phyloP scores from a whole-genome alignment of 1,140 invertebrate species.

The Scylla paramamosain region DNA sequence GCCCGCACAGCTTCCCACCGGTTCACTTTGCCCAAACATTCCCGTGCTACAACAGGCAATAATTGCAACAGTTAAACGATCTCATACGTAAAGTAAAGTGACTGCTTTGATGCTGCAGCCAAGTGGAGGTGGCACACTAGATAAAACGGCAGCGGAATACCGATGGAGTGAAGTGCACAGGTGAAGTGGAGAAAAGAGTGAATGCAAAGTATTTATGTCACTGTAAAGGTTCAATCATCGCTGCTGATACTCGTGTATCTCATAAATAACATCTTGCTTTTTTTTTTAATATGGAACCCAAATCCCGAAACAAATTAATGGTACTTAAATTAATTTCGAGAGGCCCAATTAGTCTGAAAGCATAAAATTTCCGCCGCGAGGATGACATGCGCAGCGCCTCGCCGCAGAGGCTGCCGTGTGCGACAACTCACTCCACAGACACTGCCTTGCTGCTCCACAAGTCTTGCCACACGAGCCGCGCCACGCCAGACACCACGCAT shows the following conservation, averaged over 20 bases:
- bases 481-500: too few relatives aligned
- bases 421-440: too few relatives aligned
- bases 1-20: too few relatives aligned
- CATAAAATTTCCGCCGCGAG: background rate
- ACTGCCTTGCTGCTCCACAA: too few relatives aligned
- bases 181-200: background rate
- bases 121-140: too few relatives aligned
- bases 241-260: background rate
- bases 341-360: background rate
- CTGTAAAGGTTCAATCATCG: background rate
- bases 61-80: too few relatives aligned
- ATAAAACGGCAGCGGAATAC: background rate
- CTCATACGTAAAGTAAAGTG: too few relatives aligned
- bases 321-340: conserved; percentile 7
- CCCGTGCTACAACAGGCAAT: too few relatives aligned
- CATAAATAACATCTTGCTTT: background rate
- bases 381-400: background rate
- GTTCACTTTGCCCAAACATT: too few relatives aligned
- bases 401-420: background rate
- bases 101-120: too few relatives aligned
- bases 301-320: conserved; percentile 23
- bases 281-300: background rate
- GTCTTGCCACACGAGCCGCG: too few relatives aligned
- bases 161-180: background rate
- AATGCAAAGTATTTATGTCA: background rate